Conservation (phyloP, 1,140 invertebrate species). For the Papilio aristodemus region DNA sequence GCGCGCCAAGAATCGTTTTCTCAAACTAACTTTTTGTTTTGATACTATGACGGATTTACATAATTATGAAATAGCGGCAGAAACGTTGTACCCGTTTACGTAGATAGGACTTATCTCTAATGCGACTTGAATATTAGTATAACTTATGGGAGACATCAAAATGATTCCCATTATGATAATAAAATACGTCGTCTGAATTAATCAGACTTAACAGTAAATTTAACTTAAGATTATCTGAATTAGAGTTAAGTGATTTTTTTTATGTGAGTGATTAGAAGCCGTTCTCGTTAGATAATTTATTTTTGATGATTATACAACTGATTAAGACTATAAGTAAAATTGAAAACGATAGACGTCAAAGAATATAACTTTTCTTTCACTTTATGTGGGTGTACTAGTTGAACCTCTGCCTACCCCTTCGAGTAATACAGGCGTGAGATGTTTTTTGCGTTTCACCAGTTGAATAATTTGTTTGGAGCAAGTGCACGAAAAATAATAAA, state of each 20-base stretch:
- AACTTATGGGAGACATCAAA: not conserved
- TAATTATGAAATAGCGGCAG: slow-evolving; percentile 11
- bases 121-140: not conserved
- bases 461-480: too few relatives aligned
- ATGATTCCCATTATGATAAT: not conserved
- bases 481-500: too few relatives aligned
- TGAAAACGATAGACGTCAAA: too few relatives aligned
- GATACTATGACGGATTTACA: slow-evolving; percentile 23
- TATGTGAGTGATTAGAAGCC: not conserved
- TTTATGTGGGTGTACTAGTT: too few relatives aligned
- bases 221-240: not conserved
- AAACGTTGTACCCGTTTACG: slow-evolving; percentile 3
- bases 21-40: slow-evolving; percentile 25
- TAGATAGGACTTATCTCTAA: not conserved
- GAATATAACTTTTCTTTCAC: too few relatives aligned
- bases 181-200: slow-evolving; percentile 9
- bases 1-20: not conserved
- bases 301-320: too few relatives aligned
- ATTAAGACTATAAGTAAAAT: too few relatives aligned
- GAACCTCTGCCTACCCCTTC: too few relatives aligned
- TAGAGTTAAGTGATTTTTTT: not conserved
- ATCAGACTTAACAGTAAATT: not conserved
- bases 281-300: too few relatives aligned
- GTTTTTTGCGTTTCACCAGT: too few relatives aligned
- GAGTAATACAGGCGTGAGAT: too few relatives aligned